Base-by-base conservation (phyloP, 2,888 invertebrate genomes). In the Mallateleia sp. region DNA sequence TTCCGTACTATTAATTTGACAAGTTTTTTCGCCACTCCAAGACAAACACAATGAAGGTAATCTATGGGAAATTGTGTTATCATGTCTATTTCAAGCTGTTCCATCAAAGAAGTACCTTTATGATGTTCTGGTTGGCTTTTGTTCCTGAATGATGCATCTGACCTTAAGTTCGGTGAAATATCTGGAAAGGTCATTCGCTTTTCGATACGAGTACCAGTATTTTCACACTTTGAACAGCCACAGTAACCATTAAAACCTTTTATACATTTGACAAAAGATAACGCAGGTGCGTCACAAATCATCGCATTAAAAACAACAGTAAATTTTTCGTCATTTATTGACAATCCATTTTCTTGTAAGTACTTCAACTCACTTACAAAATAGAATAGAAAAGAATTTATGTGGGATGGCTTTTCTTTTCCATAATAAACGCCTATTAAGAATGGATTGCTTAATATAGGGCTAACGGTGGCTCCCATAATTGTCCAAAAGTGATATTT, bases 201-300 rank as follows among this genome's bases (percentile, higher is more conserved):
- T 14, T 45, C n/a, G 11, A 45, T n/a, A 11, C 15, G n/a, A 45
- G 11, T n/a, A 14, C 45, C 45, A 45, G 11, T 11, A 4, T 45
- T 5, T 4, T 45, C 45, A 11, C 45, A 45, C 11, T 45, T 45
- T 11, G 45, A n/a, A 11, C 45, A 45, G 3, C 45, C 45, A 14
- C 45, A 45, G n/a, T 45, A 45, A 4, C 45, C 45, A 11, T 45
- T 45, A 45, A 45, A 45, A 45, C 45, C 45, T 45, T 45, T 45
- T 4, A 14, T 45, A 45, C n/a, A 7, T 11, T 45, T 45, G 3
- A 11, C 45, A 11, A n/a, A 45, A n/a, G 45, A 9, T 9, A 50
- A 20, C 5, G 50, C 11, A 2, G 50, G 18, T 18, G 50, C 28
- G 28, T 28, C 28, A 28, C 28, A 28, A 6, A 28, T 28, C 28